Base-by-base conservation (phyloP, 1,140 invertebrate genomes). In the Bombus difficillimus region DNA sequence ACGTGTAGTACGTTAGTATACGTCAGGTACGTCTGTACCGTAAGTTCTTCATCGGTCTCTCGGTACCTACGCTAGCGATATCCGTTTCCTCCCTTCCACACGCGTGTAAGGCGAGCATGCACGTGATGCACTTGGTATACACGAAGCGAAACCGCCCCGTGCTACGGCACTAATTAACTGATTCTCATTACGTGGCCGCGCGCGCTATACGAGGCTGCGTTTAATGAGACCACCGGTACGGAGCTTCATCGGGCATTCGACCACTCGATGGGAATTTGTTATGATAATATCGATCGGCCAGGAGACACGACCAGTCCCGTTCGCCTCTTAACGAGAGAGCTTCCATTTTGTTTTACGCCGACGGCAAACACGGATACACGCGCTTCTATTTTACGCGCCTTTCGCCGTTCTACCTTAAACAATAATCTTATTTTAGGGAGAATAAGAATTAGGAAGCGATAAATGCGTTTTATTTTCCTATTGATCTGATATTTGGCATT, bases 211-310 rank as follows among this genome's bases (percentile, higher is more conserved):
- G 87, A 90, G 87, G 88, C 90, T 88, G 90, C 91, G 89, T 93
- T 93, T 94, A 94, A 94, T 94, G 94, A 94, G 94, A 94, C 93
- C 93, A 94, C 94, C 93, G 80, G 86, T 89, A 89, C 84, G 72
- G 72, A 88, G 85, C 90, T 90, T 90, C 86, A 77, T 80, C 85
- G 83, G 39, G 83, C 83, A 85, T 85, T 85, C 68, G 83, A 69
- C 75, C 75, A 66, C 76, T 85, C 76, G 83, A 80, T 80, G 83
- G 83, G 83, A 85, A 85, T 85, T 85, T 85, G 83, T 85, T 85
- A 85, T 85, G 83, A 85, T 85, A 85, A 85, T 85, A 85, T 85
- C 83, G 83, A 85, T 80, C 83, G 76, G 41, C 32, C 73, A n/a
- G 37, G 74, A 53, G 74, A 69, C 82, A 83, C 74, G 74, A 83